Evolutionary conservation across 2,888 invertebrate genomes (phyloP), one percentile per base, ranked within the genome.

Genomic region (Fragum fragum): DNA sequence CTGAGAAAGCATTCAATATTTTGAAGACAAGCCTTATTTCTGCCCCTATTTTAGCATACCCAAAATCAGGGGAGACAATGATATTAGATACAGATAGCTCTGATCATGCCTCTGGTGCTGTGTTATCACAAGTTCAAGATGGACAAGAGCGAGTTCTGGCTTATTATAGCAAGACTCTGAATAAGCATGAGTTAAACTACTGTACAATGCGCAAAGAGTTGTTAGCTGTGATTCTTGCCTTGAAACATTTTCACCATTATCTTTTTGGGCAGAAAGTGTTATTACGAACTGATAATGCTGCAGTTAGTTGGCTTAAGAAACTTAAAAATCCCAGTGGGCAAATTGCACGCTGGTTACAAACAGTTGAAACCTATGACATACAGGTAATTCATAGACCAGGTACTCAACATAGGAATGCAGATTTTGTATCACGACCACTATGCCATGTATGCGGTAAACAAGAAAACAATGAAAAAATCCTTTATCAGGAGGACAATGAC

Each of bases 121-220:
- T 74, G 7, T 36, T 74, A 3, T 29, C 32, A 1, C 66, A 74
- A 18, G 23, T 53, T 18, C 66, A 66, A 52, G 36, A 66, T 53
- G 66, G 53, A 23, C 7, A 52, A 18, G 66, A 74, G 23, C 26
- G 39, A 26, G 72, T 75, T 0, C 73, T 82, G 29, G 66, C 75
- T 14, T 82, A 82, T 63, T 52, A 59, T n/a, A 79, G 82, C 52
- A 78, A 72, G 42, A 39, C 63, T 5, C 28, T 82, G n/a, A 71
- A 47, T 26, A 55, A 52, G 29, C 26, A 18, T 36, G 53, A 74
- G 36, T 0, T 6, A 32, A 61, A 32, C 18, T 74, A 74, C 53
- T 74, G 74, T 36, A 29, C 52, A 14, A 74, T 52, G 28, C 14
- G 53, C 0, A 63, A 53, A 36, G 74, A 74, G 23, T 16, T 74